phyloP scores from a whole-genome alignment of 2,113 vertebrate species.

The Sinocyclocheilus maitianheensis region DNA sequence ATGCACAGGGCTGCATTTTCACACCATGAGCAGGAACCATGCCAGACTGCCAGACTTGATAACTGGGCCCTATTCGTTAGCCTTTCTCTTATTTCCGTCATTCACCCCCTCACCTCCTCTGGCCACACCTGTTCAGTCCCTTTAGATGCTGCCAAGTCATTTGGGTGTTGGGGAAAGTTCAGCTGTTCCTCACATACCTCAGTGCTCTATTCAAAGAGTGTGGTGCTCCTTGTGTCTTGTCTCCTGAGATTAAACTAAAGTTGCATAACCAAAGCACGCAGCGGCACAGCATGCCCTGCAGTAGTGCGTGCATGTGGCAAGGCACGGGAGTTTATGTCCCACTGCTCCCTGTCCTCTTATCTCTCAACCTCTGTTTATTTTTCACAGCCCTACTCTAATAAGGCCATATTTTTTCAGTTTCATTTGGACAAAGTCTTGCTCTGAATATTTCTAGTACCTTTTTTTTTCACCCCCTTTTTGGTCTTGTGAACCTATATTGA shows the following conservation, averaged over 20 bases:
- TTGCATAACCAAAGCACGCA: constrained; percentile 71
- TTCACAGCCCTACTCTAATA: background rate
- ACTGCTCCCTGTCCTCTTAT: constrained; percentile 9
- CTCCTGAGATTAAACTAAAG: constrained; percentile 24
- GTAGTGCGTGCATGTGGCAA: constrained; percentile 29
- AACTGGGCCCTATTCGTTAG: background rate
- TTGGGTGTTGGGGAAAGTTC: constrained; percentile 4
- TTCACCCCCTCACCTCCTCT: background rate
- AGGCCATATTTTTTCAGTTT: background rate
- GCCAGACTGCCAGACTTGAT: background rate
- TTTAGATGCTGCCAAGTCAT: constrained; percentile 38
- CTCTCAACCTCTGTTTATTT: background rate
- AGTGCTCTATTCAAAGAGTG: background rate
- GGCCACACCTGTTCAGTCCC: constrained; percentile 52
- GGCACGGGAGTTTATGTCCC: background rate
- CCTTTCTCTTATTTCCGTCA: constrained; percentile 19
- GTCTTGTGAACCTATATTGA: background rate
- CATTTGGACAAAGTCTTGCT: background rate
- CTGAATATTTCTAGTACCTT: background rate
- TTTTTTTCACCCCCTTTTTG: background rate
- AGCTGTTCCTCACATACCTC: constrained; percentile 46
- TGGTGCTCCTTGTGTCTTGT: background rate
- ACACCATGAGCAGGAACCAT: background rate
- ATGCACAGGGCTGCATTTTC: background rate
- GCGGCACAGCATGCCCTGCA: constrained; percentile 38